Evolutionary conservation across 2,888 invertebrate species (phyloP), one percentile per base, ranked within the genome.

Genomic region (Conops quadrifasciatus): DNA sequence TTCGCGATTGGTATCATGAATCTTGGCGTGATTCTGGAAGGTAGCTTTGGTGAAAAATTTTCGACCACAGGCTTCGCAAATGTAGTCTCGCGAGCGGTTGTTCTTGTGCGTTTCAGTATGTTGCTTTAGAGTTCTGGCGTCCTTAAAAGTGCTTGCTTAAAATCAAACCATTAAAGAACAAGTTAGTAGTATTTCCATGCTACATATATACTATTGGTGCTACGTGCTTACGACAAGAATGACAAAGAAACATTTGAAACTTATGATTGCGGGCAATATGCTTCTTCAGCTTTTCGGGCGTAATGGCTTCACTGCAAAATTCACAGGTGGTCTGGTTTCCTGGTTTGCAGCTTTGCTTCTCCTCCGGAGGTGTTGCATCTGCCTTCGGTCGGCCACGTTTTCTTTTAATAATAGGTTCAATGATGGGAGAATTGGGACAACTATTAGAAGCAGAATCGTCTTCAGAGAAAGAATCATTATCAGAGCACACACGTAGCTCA

Each of bases 31-130:
- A 2, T 72, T 73, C 9, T 73, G 72, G 56, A 73, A 76, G 2
- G 76, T 75, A 45, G 75, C 71, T 65, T 73, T 74, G 15, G 77
- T 77, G 7, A 76, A 75, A 59, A 76, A 77, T 45, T 75, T 77
- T 11, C 76, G 73, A 0, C 72, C 73, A 43, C 77, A 77, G 0
- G 75, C 72, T 9, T 73, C 75, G 49, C 77, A 77, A 51, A 72
- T 75, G 43, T 73, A 76, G 60, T 78, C 74, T 1, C 76, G 73
- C 53, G 72, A 62, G 0, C 78, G 73, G 47, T 78, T 76, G 43
- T 74, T 71, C 1, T 77, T 74, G 58, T 78, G 78, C 0, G 77
- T 77, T 47, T 73, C 72, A 19, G 74, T 70, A 66, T 78, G 78
- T 51, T 73, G 51, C 16, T 73, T 74, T 5, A 78, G 60, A 4